Evolutionary conservation across 2,113 vertebrate species (phyloP).

Genomic region (Emydura subglobosa): DNA sequence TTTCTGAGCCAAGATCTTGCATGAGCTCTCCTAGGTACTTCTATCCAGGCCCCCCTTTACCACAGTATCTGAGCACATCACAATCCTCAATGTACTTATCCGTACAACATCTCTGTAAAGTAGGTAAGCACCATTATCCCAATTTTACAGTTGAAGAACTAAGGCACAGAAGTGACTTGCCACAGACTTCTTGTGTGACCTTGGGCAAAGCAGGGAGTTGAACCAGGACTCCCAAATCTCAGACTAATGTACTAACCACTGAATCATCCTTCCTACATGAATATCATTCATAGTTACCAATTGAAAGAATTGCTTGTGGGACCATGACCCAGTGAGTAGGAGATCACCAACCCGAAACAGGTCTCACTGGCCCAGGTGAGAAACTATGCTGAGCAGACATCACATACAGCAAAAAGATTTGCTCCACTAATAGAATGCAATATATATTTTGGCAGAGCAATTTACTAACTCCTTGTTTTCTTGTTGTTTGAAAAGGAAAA

Average conservation of each 20-base stretch:
- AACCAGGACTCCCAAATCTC: background rate
- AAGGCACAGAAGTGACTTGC: background rate
- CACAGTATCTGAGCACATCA: background rate
- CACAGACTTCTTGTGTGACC: background rate
- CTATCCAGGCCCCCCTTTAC: rapidly evolving
- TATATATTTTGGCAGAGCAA: background rate
- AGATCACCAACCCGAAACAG: background rate
- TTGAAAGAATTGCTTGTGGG: background rate
- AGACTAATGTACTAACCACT: background rate
- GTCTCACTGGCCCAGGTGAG: background rate
- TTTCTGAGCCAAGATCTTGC: rapidly evolving
- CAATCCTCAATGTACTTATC: background rate
- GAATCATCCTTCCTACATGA: background rate
- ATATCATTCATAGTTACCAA: background rate
- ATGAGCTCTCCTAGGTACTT: background rate
- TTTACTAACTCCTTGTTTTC: background rate
- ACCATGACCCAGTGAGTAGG: background rate
- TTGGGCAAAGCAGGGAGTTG: background rate
- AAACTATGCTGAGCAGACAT: background rate
- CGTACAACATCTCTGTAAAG: background rate
- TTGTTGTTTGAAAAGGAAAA: rapidly evolving
- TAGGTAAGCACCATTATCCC: background rate
- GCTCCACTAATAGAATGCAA: background rate
- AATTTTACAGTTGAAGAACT: too few species aligned
- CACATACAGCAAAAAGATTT: background rate